Base-by-base conservation (phyloP, 2,113 vertebrate genomes). In the Dipodomys ordii region DNA sequence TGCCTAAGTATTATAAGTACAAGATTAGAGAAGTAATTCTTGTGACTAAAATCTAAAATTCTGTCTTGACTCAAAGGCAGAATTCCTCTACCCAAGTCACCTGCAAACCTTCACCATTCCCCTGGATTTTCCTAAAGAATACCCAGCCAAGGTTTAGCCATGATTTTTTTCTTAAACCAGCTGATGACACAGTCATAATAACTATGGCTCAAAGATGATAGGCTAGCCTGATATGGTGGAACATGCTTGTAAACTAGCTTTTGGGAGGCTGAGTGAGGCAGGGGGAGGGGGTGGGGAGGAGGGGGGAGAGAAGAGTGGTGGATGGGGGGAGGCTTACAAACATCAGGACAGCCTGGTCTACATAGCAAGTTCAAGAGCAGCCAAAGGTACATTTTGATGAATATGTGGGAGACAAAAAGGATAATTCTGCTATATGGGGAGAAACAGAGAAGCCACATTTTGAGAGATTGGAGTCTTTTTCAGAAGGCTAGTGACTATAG, bases 101-200 rank as follows among this genome's bases (percentile, higher is more conserved):
- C 72, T 67, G 49, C 27, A 57, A 32, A 35, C 39, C n/a, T 77
- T 71, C 13, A 49, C 62, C 23, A 88, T 86, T 49, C 46, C 49
- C 30, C 87, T 89, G 93, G 89, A 49, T 87, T 92, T 96, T 93
- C 73, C 93, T 96, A 39, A 84, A 83, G 64, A 20, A 85, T 94
- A 79, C 67, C 62, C 62, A 77, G 62, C n/a, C 79, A 90, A 94
- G n/a, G 93, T 88, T 91, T 68, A 46, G 76, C 71, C 92, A 86
- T 65, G 77, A 82, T 82, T 64, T 68, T 39, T 74, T 77, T 89
- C 39, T 7, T 19, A 96, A 96, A 93, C 44, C 44, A 84, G 28
- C 46, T 91, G 84, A 94, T 87, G 84, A 89, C 30, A 90, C 15
- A 88, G 62, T 35, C 39, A 39, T 9, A 60, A 78, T 67, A 15